Percentiles rank a stretch among this genome's conserved stretches.
phyloP scores from a whole-genome alignment of 2,888 invertebrate genomes.

The Belgica antarctica region DNA sequence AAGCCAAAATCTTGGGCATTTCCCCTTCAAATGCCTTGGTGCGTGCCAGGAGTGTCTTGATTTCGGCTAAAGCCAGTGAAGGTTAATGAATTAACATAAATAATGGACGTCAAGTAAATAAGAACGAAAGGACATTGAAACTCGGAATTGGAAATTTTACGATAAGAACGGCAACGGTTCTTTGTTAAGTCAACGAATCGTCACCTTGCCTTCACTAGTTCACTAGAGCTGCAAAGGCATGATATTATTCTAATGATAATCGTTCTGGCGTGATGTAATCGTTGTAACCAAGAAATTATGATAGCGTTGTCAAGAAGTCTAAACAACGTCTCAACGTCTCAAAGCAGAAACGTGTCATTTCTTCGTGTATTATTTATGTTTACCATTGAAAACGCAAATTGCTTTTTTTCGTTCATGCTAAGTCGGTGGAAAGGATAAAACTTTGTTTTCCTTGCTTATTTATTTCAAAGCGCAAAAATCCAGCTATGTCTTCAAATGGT shows the following conservation, averaged over 20 bases:
- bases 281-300: constrained; percentile 18
- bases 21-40: not conserved
- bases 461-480: constrained; percentile 1
- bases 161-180: too few species aligned
- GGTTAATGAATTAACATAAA: constrained; percentile 34
- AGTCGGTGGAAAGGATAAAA: not conserved
- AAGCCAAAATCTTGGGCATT: not conserved
- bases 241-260: not conserved
- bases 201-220: too few species aligned
- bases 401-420: constrained; percentile 27
- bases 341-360: constrained; percentile 16
- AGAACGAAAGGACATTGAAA: not conserved
- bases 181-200: too few species aligned
- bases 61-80: too few species aligned
- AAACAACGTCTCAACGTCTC: not conserved
- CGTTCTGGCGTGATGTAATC: not conserved
- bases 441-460: not conserved
- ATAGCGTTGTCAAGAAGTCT: constrained; percentile 17
- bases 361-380: constrained; percentile 20
- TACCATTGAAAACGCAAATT: constrained; percentile 1
- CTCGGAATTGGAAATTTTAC: too few species aligned
- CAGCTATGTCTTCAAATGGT: constrained; percentile 40
- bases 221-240: not conserved
- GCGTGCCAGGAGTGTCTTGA: constrained; percentile 37
- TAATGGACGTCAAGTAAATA: not conserved